Percentiles rank a stretch among this genome's conserved stretches.
phyloP scores from a whole-genome alignment of 2,888 invertebrate genomes.

The Phlogophora meticulosa region DNA sequence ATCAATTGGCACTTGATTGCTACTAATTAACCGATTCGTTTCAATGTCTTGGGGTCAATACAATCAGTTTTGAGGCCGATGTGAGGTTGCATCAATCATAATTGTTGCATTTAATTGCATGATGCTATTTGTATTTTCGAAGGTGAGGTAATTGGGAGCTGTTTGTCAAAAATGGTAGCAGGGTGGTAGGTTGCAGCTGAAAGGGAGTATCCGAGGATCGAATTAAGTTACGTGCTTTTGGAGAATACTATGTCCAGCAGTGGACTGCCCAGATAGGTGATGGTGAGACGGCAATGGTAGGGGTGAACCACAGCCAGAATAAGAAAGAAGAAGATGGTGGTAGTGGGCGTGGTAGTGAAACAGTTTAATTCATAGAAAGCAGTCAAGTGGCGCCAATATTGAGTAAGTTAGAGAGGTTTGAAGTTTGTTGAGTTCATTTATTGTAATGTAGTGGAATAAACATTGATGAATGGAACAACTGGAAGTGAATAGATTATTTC shows the following conservation, averaged over 20 bases:
- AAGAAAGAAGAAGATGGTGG: background rate
- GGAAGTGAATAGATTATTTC: background rate
- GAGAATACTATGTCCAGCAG: no score
- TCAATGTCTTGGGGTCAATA: conserved; percentile 74
- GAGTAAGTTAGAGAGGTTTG: background rate
- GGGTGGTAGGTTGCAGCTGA: background rate
- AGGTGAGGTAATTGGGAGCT: background rate
- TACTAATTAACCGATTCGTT: conserved; percentile 80
- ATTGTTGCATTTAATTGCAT: conserved; percentile 39
- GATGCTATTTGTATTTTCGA: background rate
- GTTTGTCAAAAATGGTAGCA: background rate
- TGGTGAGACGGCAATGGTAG: background rate
- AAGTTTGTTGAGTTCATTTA: background rate
- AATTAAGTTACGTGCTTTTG: no score
- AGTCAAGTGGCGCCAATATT: background rate
- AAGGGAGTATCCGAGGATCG: no score
- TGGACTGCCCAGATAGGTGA: background rate
- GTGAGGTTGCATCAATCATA: conserved; percentile 33
- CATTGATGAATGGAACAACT: background rate
- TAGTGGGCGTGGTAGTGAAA: background rate
- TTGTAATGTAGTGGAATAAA: background rate
- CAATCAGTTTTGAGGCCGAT: conserved; percentile 62
- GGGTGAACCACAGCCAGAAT: background rate
- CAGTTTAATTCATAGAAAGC: background rate
- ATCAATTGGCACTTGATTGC: conserved; percentile 72